phyloP scores from a whole-genome alignment of 2,797 vertebrate genomes.

The Tragelaphus eurycerus region DNA sequence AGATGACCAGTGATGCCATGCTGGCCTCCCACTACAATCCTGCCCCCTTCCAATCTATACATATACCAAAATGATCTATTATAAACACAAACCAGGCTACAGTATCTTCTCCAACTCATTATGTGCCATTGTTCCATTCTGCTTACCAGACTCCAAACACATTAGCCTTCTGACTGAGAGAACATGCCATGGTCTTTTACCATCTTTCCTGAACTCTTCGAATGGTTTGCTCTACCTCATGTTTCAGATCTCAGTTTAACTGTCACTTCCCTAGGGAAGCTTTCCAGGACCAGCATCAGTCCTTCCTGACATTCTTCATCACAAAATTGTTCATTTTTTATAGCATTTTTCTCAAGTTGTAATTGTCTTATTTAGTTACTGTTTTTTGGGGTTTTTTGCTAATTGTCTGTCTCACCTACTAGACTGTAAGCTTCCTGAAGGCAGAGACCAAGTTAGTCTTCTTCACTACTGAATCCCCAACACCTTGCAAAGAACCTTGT shows the following conservation, averaged over 20 bases:
- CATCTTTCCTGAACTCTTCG: neutral
- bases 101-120: neutral
- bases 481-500: neutral
- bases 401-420: neutral
- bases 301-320: conserved; percentile 21
- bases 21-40: neutral
- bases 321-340: conserved; percentile 12
- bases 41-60: neutral
- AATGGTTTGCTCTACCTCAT: conserved; percentile 9
- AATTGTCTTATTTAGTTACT: neutral
- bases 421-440: conserved; percentile 6
- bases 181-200: neutral
- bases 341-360: conserved; percentile 33
- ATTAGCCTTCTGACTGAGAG: neutral
- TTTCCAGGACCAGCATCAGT: neutral
- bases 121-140: neutral
- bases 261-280: neutral
- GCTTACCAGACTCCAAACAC: neutral
- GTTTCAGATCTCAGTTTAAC: conserved; percentile 38
- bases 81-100: neutral
- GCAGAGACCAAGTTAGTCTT: conserved; percentile 13
- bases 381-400: neutral
- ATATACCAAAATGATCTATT: conserved; percentile 20
- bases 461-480: neutral
- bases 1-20: neutral